Conservation (phyloP, 2,797 vertebrate genomes). For the Austrolebias charrua region DNA sequence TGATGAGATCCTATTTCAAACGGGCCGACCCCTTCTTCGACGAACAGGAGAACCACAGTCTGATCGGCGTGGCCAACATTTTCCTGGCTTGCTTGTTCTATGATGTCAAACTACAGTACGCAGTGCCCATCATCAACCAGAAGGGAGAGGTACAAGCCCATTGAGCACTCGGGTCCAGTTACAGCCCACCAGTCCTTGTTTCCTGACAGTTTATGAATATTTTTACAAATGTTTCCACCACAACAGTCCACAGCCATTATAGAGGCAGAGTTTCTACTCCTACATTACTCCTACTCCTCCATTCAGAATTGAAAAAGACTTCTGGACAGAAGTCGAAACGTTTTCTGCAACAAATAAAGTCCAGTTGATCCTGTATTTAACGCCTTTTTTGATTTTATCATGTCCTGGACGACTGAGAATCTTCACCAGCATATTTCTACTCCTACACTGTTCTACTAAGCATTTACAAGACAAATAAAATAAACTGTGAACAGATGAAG, state of each 20-base stretch:
- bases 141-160: conserved; percentile 88
- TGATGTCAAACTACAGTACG: conserved; percentile 94
- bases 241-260: neutral
- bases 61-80: conserved; percentile 95
- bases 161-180: neutral
- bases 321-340: too few species aligned
- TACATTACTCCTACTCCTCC: too few species aligned
- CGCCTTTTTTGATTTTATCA: too few species aligned
- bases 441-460: too few species aligned
- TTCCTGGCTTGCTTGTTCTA: conserved; percentile 94
- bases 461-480: too few species aligned
- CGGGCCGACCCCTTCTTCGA: conserved; percentile 94
- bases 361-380: too few species aligned
- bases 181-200: neutral
- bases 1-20: conserved; percentile 89
- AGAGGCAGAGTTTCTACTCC: too few species aligned
- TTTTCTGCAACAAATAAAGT: too few species aligned
- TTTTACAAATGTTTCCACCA: neutral
- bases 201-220: neutral
- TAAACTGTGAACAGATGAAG: too few species aligned
- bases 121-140: conserved; percentile 96
- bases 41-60: conserved; percentile 94
- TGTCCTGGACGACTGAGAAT: too few species aligned
- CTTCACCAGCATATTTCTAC: too few species aligned
- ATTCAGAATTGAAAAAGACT: too few species aligned